Conservation (phyloP, 2,888 invertebrate genomes). For the Tetragonula carbonaria region DNA sequence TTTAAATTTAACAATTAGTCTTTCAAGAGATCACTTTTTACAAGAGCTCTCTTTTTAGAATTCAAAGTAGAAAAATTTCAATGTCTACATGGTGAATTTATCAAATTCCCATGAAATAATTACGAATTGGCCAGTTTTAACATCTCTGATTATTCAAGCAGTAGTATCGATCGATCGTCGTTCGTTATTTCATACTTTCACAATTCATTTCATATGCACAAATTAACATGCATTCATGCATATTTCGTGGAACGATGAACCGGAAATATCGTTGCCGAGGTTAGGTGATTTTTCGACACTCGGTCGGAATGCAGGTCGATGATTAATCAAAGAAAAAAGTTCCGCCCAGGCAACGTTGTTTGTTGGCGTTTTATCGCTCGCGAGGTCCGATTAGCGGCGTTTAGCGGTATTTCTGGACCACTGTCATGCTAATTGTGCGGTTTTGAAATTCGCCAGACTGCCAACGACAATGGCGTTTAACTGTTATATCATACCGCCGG, state of each 20-base stretch:
- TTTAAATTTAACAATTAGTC: too few relatives aligned
- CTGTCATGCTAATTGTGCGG: slow-evolving; percentile 8
- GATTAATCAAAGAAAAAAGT: slow-evolving; percentile 26
- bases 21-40: too few relatives aligned
- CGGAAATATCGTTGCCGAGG: slow-evolving; percentile 14
- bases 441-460: background rate
- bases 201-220: background rate
- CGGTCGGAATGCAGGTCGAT: background rate
- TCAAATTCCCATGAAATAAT: too few relatives aligned
- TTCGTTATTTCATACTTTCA: slow-evolving; percentile 12
- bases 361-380: background rate
- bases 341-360: background rate
- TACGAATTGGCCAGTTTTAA: too few relatives aligned
- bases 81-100: too few relatives aligned
- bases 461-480: background rate
- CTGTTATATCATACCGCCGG: slow-evolving; percentile 1
- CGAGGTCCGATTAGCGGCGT: too few relatives aligned
- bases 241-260: background rate
- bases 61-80: too few relatives aligned
- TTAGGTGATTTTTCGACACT: background rate
- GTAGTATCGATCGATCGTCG: background rate
- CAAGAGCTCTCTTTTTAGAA: too few relatives aligned
- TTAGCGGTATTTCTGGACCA: background rate
- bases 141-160: too few relatives aligned
- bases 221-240: slow-evolving; percentile 14